phyloP scores from a whole-genome alignment of 2,797 vertebrate genomes.

The Myotis findleyi region DNA sequence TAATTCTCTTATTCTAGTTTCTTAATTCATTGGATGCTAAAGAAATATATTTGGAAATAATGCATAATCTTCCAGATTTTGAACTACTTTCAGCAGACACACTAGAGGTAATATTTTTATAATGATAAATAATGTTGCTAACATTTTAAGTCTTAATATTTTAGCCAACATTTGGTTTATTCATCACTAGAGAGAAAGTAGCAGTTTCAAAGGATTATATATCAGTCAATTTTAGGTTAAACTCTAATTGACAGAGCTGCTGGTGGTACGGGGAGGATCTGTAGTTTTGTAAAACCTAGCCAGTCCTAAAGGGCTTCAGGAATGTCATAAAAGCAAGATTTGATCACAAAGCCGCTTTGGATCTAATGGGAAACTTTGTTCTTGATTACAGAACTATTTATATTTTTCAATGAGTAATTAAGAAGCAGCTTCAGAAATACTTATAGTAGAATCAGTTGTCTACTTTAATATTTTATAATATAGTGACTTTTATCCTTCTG shows the following conservation, averaged over 20 bases:
- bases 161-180: slow-evolving; percentile 39
- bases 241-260: neutral
- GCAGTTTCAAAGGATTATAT: slow-evolving; percentile 3
- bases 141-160: slow-evolving; percentile 20
- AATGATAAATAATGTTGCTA: slow-evolving; percentile 6
- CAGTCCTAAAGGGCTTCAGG: neutral
- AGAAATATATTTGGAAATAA: slow-evolving; percentile 95
- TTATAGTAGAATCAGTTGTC: neutral
- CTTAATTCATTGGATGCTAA: slow-evolving; percentile 94
- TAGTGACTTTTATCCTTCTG: neutral
- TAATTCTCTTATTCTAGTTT: slow-evolving; percentile 88
- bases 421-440: neutral
- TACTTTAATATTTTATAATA: neutral
- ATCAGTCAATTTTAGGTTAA: neutral
- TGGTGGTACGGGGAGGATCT: neutral
- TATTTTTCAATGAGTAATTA: slow-evolving; percentile 1
- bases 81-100: slow-evolving; percentile 90
- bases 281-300: neutral
- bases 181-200: neutral
- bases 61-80: slow-evolving; percentile 93
- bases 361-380: neutral
- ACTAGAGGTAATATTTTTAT: slow-evolving; percentile 90
- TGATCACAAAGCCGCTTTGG: neutral
- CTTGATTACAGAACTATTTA: neutral
- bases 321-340: neutral